Percentiles rank a stretch among this genome's conserved stretches.
Conservation (phyloP, 2,888 invertebrate species). For the Beris morrisii region DNA sequence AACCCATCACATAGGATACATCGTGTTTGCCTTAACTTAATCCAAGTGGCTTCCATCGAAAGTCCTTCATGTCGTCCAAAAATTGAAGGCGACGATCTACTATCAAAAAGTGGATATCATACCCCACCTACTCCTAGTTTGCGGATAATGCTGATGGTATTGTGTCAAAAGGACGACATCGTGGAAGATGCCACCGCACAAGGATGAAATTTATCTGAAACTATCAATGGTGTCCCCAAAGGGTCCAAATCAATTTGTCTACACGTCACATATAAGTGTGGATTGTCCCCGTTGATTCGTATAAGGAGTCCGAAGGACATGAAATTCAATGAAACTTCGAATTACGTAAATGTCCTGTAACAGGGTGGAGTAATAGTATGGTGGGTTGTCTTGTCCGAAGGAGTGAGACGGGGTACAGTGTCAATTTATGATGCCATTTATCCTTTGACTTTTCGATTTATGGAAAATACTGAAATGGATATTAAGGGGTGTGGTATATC, state of each 20-base stretch:
- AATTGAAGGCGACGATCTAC: slow-evolving; percentile 5
- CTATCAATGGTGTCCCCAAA: slow-evolving; percentile 40
- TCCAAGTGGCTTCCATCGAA: slow-evolving; percentile 23
- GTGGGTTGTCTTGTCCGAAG: not conserved
- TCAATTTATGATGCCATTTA: slow-evolving; percentile 8
- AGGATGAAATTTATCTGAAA: slow-evolving; percentile 39
- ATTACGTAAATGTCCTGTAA: slow-evolving; percentile 19
- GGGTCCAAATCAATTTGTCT: slow-evolving; percentile 41
- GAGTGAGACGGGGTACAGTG: not conserved
- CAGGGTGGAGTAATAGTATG: not conserved
- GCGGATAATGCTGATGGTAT: not conserved
- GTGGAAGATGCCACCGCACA: slow-evolving; percentile 11
- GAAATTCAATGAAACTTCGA: slow-evolving; percentile 30
- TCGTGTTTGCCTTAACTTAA: slow-evolving; percentile 13
- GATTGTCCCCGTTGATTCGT: not conserved
- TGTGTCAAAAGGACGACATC: not conserved
- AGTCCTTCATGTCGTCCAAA: slow-evolving; percentile 15
- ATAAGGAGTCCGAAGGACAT: slow-evolving; percentile 1
- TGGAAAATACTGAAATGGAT: slow-evolving; percentile 4
- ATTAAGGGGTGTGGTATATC: not conserved
- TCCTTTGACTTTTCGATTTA: slow-evolving; percentile 22
- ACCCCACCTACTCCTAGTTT: no score
- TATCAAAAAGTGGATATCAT: no score
- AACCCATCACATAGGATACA: not conserved
- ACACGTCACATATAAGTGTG: slow-evolving; percentile 35